A percentile compares a stretch with the other conserved stretches of the same genome.
These are phyloP conservation scores for Drosophila setifemur DNA, from an alignment of 1,140 invertebrate genomes.

Conservation along the genomic window DNA sequence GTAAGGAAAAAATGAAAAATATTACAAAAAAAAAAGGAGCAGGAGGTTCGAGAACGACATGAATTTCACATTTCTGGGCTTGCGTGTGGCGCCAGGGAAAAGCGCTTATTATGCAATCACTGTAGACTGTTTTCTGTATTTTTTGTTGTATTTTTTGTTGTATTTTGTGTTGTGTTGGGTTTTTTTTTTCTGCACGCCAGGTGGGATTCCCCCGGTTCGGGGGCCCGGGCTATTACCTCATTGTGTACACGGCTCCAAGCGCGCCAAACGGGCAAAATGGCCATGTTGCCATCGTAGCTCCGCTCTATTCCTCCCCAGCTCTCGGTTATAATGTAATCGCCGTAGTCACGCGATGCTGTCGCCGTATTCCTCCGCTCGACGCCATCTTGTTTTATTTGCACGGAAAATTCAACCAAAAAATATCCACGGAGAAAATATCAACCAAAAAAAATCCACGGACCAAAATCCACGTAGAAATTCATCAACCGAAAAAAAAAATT, in stretches of 20 bases:
- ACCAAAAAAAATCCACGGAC: background rate
- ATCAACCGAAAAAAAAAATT: constrained; percentile 23
- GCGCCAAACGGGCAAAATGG: constrained; percentile 81
- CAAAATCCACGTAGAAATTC: constrained; percentile 20
- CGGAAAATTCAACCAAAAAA: constrained; percentile 9
- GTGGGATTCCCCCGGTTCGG: constrained; percentile 42
- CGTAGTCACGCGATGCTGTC: constrained; percentile 81
- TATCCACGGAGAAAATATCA: constrained; percentile 5
- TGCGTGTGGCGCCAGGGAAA: constrained; percentile 75
- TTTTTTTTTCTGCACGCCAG: constrained; percentile 62
- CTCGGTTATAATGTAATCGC: constrained; percentile 82
- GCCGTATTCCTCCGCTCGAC: constrained; percentile 4
- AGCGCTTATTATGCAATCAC: constrained; percentile 78
- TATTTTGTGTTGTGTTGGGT: background rate
- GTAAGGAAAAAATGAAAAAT: background rate
- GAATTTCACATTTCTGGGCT: constrained; percentile 70
- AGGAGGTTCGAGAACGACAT: constrained; percentile 31
- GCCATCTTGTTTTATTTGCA: constrained; percentile 76
- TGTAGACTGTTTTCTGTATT: constrained; percentile 52
- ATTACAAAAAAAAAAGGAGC: background rate
- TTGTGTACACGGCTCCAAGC: constrained; percentile 82
- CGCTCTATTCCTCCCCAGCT: constrained; percentile 81
- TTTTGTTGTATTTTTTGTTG: constrained; percentile 25
- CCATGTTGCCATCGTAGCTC: constrained; percentile 81
- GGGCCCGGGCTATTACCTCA: constrained; percentile 74